Base-by-base conservation (phyloP, 2,797 vertebrate species). In the Karalla daura region DNA sequence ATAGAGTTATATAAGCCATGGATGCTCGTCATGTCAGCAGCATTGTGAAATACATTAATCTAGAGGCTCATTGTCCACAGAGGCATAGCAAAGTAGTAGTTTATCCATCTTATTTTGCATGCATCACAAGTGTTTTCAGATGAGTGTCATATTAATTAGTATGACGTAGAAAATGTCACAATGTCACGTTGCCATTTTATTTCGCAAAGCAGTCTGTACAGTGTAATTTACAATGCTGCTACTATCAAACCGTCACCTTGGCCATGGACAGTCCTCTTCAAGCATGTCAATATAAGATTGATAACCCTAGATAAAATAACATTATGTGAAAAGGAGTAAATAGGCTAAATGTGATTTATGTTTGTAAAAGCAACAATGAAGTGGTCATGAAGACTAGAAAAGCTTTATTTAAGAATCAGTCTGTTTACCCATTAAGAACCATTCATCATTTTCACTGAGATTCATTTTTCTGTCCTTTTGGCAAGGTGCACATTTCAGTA, bases 1-100 rank as follows among this genome's bases (percentile, higher is more conserved):
- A 83, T 79, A 74, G 27, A 74, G 46, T 41, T 46, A 39, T 47
- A 63, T 44, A 17, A 51, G 54, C 27, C 35, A 10, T 58, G 21
- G 53, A 5, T 56, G 28, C 36, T 69, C 13, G 17, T 54, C 43
- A 17, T 21, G 39, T 37, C 80, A 51, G 63, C 47, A 54, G 45
- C 50, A 13, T 40, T 63, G 25, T 59, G 23, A 18, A 46, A 68
- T 35, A 35, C 5, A 15, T 64, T 14, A 15, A 49, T 56, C 43
- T 24, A 32, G 4, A 56, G 30, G 35, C 20, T 23, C 23, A 18
- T 21, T 47, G 40, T 52, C 53, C 23, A 11, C 25, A 13, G 11
- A 54, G 10, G 18, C 32, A 30, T 59, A 51, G n/a, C 9, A 36
- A 32, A 54, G 21, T n/a, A 40, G 5, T 50, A 8, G 45, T 59